Percentiles rank a stretch among this genome's conserved stretches.
Conservation (phyloP, 2,113 vertebrate species). For the Gavialis gangeticus region DNA sequence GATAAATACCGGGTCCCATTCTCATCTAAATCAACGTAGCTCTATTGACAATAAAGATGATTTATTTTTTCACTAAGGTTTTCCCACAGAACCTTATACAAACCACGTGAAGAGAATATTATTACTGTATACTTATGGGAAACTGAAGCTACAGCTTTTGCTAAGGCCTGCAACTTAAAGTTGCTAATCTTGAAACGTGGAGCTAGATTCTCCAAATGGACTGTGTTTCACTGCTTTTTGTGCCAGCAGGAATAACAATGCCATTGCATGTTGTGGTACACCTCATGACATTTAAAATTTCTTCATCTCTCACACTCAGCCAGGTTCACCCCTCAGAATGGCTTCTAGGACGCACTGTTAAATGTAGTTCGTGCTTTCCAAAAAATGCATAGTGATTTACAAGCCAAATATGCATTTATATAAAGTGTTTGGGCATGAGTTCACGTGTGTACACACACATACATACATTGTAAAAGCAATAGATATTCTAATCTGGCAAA, state of each 20-base stretch:
- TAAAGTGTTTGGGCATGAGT: not conserved
- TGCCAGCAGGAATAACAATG: not conserved
- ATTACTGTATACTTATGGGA: not conserved
- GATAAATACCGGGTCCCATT: not conserved
- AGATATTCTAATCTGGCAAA: not conserved
- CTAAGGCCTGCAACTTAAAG: not conserved
- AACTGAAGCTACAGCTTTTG: not conserved
- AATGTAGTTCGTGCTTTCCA: fast-evolving
- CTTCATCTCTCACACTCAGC: not conserved
- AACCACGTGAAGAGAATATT: not conserved
- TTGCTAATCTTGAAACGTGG: not conserved
- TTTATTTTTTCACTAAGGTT: not conserved
- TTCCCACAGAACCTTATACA: not conserved
- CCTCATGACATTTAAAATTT: not conserved
- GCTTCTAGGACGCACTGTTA: not conserved
- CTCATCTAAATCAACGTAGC: not conserved
- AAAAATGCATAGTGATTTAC: not conserved
- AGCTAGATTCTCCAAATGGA: not conserved
- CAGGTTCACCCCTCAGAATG: fast-evolving
- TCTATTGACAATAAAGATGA: not conserved
- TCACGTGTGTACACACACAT: not conserved
- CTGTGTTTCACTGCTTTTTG: not conserved
- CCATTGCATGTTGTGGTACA: not conserved
- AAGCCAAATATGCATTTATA: not conserved
- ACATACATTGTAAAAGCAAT: too few relatives aligned